phyloP scores from a whole-genome alignment of 2,113 vertebrate species.

The Picathartes gymnocephalus region DNA sequence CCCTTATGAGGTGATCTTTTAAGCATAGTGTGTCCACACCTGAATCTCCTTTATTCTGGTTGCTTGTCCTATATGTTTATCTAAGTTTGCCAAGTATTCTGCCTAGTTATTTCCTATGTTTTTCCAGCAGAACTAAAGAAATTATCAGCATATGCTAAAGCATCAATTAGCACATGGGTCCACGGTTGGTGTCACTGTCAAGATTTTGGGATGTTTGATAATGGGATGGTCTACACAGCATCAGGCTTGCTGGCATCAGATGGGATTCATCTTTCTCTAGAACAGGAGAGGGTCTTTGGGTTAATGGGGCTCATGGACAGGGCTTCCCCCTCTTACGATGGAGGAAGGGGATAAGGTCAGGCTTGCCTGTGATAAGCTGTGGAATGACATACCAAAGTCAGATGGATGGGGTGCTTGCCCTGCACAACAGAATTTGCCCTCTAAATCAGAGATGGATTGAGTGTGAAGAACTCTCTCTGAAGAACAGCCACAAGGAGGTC shows the following conservation, averaged over 20 bases:
- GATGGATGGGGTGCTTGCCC: not conserved
- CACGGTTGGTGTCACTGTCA: not conserved
- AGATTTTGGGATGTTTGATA: not conserved
- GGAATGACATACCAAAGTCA: not conserved
- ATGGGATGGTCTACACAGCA: not conserved
- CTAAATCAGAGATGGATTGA: not conserved
- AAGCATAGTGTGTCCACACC: not conserved
- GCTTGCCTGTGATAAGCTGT: not conserved
- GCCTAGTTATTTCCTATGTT: not conserved
- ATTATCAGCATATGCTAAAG: not conserved
- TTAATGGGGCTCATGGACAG: not conserved
- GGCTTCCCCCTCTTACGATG: not conserved
- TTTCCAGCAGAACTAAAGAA: not conserved
- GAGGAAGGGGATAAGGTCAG: not conserved
- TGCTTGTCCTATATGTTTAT: not conserved
- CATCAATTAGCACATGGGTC: not conserved
- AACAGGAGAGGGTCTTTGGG: not conserved
- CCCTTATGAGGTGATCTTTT: not conserved
- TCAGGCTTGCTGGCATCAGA: not conserved
- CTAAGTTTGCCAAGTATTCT: not conserved
- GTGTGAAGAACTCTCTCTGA: not conserved
- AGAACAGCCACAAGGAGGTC: not conserved
- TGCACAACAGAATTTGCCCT: not conserved
- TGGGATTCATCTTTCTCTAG: not conserved
- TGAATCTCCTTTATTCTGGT: not conserved